Conservation (phyloP, 2,888 invertebrate genomes). For the Ecdyonurus torrentis region DNA sequence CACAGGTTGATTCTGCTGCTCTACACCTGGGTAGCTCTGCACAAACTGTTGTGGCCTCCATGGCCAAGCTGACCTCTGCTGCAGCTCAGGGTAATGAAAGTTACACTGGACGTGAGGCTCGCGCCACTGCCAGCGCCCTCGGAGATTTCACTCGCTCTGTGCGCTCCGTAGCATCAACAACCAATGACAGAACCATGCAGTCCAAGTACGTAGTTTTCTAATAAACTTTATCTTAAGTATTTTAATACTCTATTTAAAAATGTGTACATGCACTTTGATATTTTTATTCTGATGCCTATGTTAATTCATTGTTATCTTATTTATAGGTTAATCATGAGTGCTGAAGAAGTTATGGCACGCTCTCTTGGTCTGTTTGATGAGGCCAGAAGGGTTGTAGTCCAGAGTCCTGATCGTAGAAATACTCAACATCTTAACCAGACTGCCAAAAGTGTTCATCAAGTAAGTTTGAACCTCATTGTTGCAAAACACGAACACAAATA, state of each 20-base stretch:
- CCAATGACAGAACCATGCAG: slow-evolving; percentile 37
- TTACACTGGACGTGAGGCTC: slow-evolving; percentile 64
- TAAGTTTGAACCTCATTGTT: slow-evolving; percentile 6
- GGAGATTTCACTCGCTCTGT: slow-evolving; percentile 55
- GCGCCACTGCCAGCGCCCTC: slow-evolving; percentile 62
- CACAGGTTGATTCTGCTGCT: slow-evolving; percentile 36
- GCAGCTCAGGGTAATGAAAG: slow-evolving; percentile 65
- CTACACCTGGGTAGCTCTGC: slow-evolving; percentile 39
- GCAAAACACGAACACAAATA: not conserved
- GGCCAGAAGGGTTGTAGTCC: slow-evolving; percentile 55
- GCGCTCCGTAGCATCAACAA: slow-evolving; percentile 60
- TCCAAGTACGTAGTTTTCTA: slow-evolving; percentile 18
- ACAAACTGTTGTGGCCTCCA: slow-evolving; percentile 64
- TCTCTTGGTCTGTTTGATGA: slow-evolving; percentile 66
- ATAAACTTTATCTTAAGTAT: too few species aligned
- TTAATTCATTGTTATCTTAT: too few species aligned
- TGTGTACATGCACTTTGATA: too few species aligned
- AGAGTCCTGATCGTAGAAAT: slow-evolving; percentile 34
- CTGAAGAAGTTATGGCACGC: slow-evolving; percentile 63
- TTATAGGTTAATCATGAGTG: slow-evolving; percentile 32
- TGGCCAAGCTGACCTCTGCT: slow-evolving; percentile 74
- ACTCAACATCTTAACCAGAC: slow-evolving; percentile 47
- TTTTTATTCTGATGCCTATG: too few species aligned
- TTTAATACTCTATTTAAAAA: too few species aligned
- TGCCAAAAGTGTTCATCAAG: slow-evolving; percentile 47